Base-by-base conservation (phyloP, 1,140 invertebrate genomes). In the Thaumatotibia leucotreta region DNA sequence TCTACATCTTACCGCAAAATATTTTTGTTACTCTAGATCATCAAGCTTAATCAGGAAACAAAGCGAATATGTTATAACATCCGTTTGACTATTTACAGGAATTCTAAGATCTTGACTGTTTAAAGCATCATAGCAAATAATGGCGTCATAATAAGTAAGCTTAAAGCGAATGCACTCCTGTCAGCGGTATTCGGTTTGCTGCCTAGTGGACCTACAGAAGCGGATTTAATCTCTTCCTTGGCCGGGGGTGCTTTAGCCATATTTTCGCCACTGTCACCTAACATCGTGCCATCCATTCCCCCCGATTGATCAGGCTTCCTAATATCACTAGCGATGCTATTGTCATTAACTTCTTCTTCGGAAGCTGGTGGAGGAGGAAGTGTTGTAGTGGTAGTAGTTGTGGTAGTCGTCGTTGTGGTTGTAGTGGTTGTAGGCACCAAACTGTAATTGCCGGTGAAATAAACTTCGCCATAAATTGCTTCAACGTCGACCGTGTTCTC, bases 361-460 rank as follows among this genome's bases (percentile, higher is more conserved):
- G 83, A 82, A 2, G 86, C 78, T 64, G 88, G 82, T 49, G 91
- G 82, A 17, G 87, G 85, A 76, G 80, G 91, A 79, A 75, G 92
- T 0, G 93, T 94, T 0, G 90, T 92, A 0, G 92, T 93, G 1
- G 93, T 93, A 4, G 93, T 93, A 0, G 94, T 94, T 0, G 93
- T 94, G 0, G 94, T 93, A 0, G 94, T 95, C 4, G 95, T 95
- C 0, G 94, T 94, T 0, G 95, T 94, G 1, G 95, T 94, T 0
- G 94, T 93, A 0, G 94, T 93, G 0, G 95, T 96, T 1, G 95
- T 96, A 11, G 96, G 96, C 6, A 96, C 95, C 6, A 96, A 80
- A 14, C 93, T 95, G 64, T 94, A 93, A 80, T 97, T 97, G 33
- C 92, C 92, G 22, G 95, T 75, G 81, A 94, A 97, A 80, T 95